Percentiles rank a stretch among this genome's conserved stretches.
Conservation (phyloP, 2,113 vertebrate species). For the Rissa tridactyla region DNA sequence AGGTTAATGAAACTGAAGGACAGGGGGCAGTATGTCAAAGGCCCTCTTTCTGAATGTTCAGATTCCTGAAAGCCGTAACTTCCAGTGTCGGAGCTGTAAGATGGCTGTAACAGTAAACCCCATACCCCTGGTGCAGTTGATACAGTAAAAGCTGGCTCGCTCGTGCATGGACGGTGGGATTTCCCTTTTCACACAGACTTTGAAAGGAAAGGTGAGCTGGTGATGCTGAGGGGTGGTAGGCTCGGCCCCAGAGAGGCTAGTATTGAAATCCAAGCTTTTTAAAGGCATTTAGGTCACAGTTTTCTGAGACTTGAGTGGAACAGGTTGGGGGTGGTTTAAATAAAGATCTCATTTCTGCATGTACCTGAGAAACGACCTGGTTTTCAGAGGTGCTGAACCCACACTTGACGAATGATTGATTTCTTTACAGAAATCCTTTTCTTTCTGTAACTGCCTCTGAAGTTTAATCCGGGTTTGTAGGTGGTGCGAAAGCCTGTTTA, state of each 20-base stretch:
- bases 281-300: neutral
- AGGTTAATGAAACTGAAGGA: neutral
- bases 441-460: slow-evolving; percentile 33
- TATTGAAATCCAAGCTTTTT: neutral
- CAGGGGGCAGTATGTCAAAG: neutral
- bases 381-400: slow-evolving; percentile 64
- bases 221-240: neutral
- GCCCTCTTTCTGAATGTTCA: neutral
- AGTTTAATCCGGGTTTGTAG: slow-evolving; percentile 53
- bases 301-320: neutral
- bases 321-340: slow-evolving; percentile 45
- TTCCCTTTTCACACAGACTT: neutral
- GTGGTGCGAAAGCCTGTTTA: slow-evolving; percentile 57
- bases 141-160: neutral
- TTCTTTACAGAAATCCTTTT: slow-evolving; percentile 47
- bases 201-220: neutral
- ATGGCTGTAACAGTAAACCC: neutral
- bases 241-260: neutral
- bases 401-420: slow-evolving; percentile 48
- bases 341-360: slow-evolving; percentile 13
- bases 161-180: accelerated
- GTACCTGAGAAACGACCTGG: slow-evolving; percentile 51
- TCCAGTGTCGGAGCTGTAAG: neutral
- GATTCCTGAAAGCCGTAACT: neutral
- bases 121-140: neutral